Evolutionary conservation across 30 jellyfish, hydroid and myxozoan genomes (phyloP), one percentile per base, ranked within the genome.

Genomic region (Cassiopea xamachana): DNA sequence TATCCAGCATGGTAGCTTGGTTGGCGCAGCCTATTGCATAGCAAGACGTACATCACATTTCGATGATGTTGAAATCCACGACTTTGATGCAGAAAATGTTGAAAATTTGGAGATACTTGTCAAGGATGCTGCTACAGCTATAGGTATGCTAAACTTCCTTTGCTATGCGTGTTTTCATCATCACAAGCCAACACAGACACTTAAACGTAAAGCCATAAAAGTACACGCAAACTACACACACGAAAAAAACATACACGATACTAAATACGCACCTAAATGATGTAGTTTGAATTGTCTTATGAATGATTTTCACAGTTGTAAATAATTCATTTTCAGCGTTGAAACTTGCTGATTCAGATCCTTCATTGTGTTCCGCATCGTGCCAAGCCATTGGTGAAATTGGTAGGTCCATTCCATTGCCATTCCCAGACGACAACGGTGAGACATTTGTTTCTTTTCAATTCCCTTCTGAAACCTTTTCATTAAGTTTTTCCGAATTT

Each of bases 331-430:
- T 88, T 77, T 27, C 73, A 95, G 99, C 87, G 17, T 50, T 27
- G 58, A 87, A 59, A 73, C 90, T 95, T 4, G 27, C 75, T 2
- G 76, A 61, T 76, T 92, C 55, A 1, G 80, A 95, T 70, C 72
- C 79, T 5, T 47, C 48, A 17, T 73, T 80, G 5, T 82, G 94
- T 68, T 46, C 39, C 68, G 96, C 87, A 18, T 77, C 94, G 2
- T 95, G 99, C 71, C 62, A 73, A 72, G 99, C 99, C 75, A 44
- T 95, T 61, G 99, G 99, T 46, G 97, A 86, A 69, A 59, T 94
- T 48, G 94, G 97, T 1, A 73, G 90, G 81, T 60, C 74, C 73
- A 76, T 79, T 44, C 85, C 86, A 19, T 48, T 94, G 82, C 98
- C 98, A 1, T 14, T 94, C 9, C 87, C 78, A 6, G 87, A 81